Evolutionary conservation across 2,113 vertebrate genomes (phyloP).

Genomic region (Peromyscus californicus): DNA sequence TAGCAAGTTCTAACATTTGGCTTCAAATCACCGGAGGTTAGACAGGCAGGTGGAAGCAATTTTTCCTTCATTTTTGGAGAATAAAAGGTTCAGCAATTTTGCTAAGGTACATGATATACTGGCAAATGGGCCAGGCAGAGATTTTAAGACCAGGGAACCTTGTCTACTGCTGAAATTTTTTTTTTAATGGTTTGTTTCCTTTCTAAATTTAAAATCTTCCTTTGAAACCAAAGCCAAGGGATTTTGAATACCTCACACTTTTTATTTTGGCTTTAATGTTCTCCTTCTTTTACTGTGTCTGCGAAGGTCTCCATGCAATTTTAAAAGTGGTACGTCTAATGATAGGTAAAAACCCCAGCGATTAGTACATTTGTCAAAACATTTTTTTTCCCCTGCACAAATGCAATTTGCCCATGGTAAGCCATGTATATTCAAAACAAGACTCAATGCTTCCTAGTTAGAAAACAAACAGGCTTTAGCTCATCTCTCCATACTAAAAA

Average conservation of each 20-base stretch:
- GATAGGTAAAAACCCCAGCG: constrained; percentile 64
- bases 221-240: constrained; percentile 35
- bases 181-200: constrained; percentile 13
- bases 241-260: constrained; percentile 36
- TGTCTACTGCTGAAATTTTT: constrained; percentile 40
- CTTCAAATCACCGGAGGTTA: constrained; percentile 46
- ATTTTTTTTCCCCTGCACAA: neutral
- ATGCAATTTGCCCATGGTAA: constrained; percentile 50
- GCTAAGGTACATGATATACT: constrained; percentile 21
- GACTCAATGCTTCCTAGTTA: constrained; percentile 43
- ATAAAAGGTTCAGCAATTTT: constrained; percentile 67
- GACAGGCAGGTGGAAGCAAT: constrained; percentile 9
- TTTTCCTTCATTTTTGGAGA: constrained; percentile 70
- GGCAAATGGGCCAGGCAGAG: constrained; percentile 16
- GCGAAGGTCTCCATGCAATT: constrained; percentile 64
- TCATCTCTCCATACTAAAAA: neutral
- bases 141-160: neutral
- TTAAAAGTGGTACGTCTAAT: constrained; percentile 61
- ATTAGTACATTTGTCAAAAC: constrained; percentile 67
- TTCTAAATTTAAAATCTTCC: constrained; percentile 53
- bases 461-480: constrained; percentile 58
- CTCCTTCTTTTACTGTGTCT: constrained; percentile 60
- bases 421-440: constrained; percentile 24
- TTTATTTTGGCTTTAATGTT: constrained; percentile 38
- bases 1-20: constrained; percentile 30